Percentiles rank a stretch among this genome's conserved stretches.
These are phyloP conservation scores for Tenebrosternarchus preto DNA, from an alignment of 2,113 vertebrate genomes.

Conservation along the genomic window DNA sequence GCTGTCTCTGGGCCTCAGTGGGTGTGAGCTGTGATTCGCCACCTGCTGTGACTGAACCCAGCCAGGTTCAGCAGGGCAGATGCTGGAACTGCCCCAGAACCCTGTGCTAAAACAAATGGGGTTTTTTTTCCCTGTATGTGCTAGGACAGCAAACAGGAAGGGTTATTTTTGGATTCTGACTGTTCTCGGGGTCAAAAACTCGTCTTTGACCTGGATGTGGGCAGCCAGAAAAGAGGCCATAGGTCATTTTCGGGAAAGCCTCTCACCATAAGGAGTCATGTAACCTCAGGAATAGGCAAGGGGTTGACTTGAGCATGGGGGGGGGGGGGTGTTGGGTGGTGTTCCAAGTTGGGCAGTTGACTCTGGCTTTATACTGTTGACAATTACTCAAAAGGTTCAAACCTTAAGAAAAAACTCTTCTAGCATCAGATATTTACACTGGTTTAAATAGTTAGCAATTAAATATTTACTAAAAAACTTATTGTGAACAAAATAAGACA, in stretches of 20 bases:
- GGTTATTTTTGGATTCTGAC: slow-evolving; percentile 55
- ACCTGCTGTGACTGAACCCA: slow-evolving; percentile 18
- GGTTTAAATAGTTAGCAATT: no score
- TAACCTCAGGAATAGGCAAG: background rate
- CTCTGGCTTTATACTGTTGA: no score
- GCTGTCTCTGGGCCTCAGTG: background rate
- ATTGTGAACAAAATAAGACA: background rate
- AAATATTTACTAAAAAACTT: no score
- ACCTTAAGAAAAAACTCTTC: background rate
- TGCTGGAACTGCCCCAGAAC: slow-evolving; percentile 12
- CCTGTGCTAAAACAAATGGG: slow-evolving; percentile 40
- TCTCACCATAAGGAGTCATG: background rate
- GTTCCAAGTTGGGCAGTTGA: no score
- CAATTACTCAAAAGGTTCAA: no score
- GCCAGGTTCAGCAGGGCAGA: background rate
- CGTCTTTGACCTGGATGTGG: background rate
- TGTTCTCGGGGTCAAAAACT: slow-evolving; percentile 12
- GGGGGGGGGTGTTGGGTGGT: no score
- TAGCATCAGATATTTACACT: background rate
- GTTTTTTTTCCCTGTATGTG: slow-evolving; percentile 44
- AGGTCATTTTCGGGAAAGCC: slow-evolving; percentile 34
- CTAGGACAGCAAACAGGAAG: slow-evolving; percentile 34
- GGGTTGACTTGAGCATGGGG: background rate
- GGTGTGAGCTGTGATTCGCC: background rate
- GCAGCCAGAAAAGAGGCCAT: slow-evolving; percentile 9